Evolutionary conservation across 2,797 vertebrate genomes (phyloP).

Genomic region (Acipenser transmontanus): DNA sequence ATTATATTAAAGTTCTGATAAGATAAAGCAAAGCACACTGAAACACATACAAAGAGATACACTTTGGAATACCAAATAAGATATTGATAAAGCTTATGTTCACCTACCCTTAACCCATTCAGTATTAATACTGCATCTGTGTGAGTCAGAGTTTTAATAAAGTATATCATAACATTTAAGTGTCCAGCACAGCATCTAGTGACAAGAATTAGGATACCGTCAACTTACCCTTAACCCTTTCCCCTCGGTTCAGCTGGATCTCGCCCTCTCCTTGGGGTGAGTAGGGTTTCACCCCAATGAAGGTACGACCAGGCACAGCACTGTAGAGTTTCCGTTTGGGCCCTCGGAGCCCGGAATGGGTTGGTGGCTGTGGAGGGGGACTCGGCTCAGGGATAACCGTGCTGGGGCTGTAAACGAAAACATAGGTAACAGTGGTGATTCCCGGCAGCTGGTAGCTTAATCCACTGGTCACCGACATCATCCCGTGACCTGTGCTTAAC

Average conservation of each 20-base stretch:
- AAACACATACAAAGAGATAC: no score
- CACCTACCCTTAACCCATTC: no score
- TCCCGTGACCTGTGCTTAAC: constrained; percentile 23
- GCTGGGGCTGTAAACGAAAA: constrained; percentile 96
- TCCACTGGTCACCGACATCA: constrained; percentile 67
- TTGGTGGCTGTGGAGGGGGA: constrained; percentile 64
- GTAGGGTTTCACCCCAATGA: constrained; percentile 93
- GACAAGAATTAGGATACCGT: constrained; percentile 6
- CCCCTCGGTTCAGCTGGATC: constrained; percentile 91
- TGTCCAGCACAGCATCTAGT: neutral
- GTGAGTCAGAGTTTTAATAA: no score
- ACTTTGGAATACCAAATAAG: no score
- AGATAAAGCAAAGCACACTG: no score
- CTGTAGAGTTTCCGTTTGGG: constrained; percentile 97
- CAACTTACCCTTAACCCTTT: constrained; percentile 88
- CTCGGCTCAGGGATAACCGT: constrained; percentile 70
- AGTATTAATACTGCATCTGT: no score
- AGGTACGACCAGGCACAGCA: constrained; percentile 88
- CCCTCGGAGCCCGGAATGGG: constrained; percentile 64
- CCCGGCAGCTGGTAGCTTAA: constrained; percentile 78
- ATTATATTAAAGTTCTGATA: no score
- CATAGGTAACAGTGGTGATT: constrained; percentile 91
- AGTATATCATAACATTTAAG: neutral
- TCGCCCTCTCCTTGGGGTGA: constrained; percentile 87
- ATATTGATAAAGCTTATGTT: no score